These are phyloP conservation scores for Drosophila murphyi DNA, from an alignment of 1,140 invertebrate species.

Conservation along the genomic window DNA sequence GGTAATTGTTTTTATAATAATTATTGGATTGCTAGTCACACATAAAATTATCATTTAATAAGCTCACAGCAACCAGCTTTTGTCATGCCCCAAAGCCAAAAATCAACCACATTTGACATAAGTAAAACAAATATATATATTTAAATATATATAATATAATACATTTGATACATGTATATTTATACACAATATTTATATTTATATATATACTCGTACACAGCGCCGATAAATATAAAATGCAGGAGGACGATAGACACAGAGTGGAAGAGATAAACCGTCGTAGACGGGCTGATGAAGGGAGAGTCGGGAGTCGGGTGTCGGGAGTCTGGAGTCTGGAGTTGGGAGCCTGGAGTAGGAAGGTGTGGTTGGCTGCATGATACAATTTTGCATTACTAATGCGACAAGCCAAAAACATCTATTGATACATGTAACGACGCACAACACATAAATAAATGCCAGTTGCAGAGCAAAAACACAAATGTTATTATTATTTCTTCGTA, in stretches of 20 bases:
- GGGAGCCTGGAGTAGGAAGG: not conserved
- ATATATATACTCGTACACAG: not conserved
- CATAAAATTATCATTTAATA: not conserved
- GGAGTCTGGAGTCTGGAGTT: not conserved
- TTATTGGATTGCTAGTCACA: too few relatives aligned
- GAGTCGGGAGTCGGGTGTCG: not conserved
- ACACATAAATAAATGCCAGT: constrained; percentile 70
- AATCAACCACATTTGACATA: constrained; percentile 4
- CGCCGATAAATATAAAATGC: constrained; percentile 70
- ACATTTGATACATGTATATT: too few relatives aligned
- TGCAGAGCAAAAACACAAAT: constrained; percentile 45
- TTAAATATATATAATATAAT: not conserved
- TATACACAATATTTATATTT: not conserved
- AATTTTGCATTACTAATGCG: constrained; percentile 79
- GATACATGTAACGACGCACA: constrained; percentile 68
- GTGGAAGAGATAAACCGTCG: not conserved
- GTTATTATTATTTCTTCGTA: constrained; percentile 30
- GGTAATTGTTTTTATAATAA: too few relatives aligned
- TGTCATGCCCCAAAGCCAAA: constrained; percentile 3
- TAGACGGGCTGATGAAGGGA: too few relatives aligned
- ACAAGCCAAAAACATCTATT: constrained; percentile 69
- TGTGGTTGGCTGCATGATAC: constrained; percentile 41
- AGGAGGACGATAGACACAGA: too few relatives aligned
- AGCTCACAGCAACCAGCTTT: constrained; percentile 51
- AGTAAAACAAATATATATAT: constrained; percentile 19